Conservation (phyloP, 2,797 vertebrate species). For the Cacajao melanocephalus region DNA sequence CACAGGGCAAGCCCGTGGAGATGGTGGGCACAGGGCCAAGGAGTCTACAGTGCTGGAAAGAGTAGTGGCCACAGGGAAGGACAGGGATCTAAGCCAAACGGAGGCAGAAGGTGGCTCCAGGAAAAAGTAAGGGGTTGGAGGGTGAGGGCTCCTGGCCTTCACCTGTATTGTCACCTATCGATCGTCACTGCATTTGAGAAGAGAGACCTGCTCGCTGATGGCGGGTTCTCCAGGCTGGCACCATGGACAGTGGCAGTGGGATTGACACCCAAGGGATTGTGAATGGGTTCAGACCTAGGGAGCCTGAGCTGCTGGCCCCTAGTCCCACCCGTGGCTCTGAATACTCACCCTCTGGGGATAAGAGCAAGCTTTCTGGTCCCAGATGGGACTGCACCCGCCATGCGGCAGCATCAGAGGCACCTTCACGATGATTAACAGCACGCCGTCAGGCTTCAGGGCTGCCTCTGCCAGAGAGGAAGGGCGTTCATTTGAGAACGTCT, state of each 20-base stretch:
- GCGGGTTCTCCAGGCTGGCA: not conserved
- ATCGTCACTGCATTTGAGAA: rapidly evolving
- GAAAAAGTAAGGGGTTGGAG: not conserved
- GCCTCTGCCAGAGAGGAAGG: not conserved
- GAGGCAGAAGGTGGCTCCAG: not conserved
- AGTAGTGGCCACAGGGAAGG: not conserved
- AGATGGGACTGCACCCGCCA: no score
- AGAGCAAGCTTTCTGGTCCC: not conserved
- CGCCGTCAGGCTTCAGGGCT: not conserved
- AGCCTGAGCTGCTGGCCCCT: not conserved
- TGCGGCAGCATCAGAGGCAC: not conserved
- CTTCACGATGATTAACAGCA: not conserved
- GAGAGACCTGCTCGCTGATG: not conserved
- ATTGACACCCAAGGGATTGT: rapidly evolving
- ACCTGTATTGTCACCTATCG: not conserved
- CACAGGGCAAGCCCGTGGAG: rapidly evolving
- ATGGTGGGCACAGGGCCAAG: not conserved
- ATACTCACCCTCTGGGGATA: not conserved
- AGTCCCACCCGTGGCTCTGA: not conserved
- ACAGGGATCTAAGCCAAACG: not conserved
- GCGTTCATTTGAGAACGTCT: not conserved
- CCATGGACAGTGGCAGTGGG: not conserved
- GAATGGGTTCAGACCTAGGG: not conserved
- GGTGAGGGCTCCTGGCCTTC: not conserved
- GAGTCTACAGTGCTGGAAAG: not conserved